A percentile compares a stretch with the other conserved stretches of the same genome.
Conservation (phyloP, 2,888 invertebrate genomes). For the Amphipoea oculea region DNA sequence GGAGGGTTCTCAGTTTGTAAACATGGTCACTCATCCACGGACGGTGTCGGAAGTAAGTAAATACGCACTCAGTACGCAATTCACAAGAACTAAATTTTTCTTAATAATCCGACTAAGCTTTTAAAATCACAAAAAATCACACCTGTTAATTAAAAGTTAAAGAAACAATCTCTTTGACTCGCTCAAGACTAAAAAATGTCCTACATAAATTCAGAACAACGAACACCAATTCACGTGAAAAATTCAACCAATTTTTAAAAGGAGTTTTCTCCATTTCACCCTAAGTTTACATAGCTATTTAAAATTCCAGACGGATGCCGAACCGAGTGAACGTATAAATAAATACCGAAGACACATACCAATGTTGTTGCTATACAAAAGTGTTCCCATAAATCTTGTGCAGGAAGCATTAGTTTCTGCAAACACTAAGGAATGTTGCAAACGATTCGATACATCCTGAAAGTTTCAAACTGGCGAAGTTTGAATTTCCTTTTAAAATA, state of each 20-base stretch:
- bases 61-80: too few species aligned
- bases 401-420: conserved; percentile 46
- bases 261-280: conserved; percentile 12
- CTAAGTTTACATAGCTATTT: conserved; percentile 6
- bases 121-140: background rate
- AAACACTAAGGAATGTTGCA: conserved; percentile 49
- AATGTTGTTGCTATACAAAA: conserved; percentile 49
- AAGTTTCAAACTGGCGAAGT: conserved; percentile 31
- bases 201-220: background rate
- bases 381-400: conserved; percentile 55
- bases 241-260: conserved; percentile 9
- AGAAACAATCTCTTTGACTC: background rate
- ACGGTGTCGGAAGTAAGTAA: too few species aligned
- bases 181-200: background rate
- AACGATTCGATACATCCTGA: conserved; percentile 42
- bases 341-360: conserved; percentile 16
- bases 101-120: background rate
- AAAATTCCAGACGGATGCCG: conserved; percentile 25
- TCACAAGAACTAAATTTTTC: background rate
- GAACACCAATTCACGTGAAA: background rate
- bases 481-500: conserved; percentile 40
- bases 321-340: conserved; percentile 26
- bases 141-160: background rate
- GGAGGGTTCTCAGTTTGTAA: too few species aligned
- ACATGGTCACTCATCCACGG: too few species aligned